Evolutionary conservation across 2,888 invertebrate genomes (phyloP).

Genomic region (Papilio elwesi): DNA sequence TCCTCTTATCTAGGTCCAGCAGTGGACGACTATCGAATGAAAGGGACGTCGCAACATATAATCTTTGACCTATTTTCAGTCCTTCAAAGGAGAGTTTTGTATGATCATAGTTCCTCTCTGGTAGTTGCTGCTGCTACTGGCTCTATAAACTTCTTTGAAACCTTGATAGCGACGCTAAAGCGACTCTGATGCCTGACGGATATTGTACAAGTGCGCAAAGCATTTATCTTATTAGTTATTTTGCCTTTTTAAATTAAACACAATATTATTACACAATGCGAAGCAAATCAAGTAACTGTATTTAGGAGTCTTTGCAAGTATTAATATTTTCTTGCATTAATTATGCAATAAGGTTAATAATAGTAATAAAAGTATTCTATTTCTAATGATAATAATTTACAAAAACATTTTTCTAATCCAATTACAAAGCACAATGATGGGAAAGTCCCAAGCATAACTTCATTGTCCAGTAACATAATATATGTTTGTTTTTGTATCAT

Average conservation of each 20-base stretch:
- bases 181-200: neutral
- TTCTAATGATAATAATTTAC: neutral
- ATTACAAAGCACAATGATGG: slow-evolving; percentile 24
- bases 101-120: neutral
- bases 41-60: too few species aligned
- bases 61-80: too few species aligned
- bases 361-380: neutral
- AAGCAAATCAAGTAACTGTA: too few species aligned
- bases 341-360: neutral
- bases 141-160: neutral
- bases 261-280: neutral
- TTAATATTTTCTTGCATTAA: neutral
- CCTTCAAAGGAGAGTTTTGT: too few species aligned
- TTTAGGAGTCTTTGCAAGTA: neutral
- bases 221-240: neutral
- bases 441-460: slow-evolving; percentile 34
- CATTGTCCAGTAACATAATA: slow-evolving; percentile 28
- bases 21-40: too few species aligned
- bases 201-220: neutral
- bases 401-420: slow-evolving; percentile 2
- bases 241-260: neutral
- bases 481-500: slow-evolving; percentile 5
- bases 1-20: too few species aligned
- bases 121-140: neutral
- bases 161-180: neutral